A percentile compares a stretch with the other conserved stretches of the same genome.
phyloP scores from a whole-genome alignment of 2,888 invertebrate genomes.

The Diaprepes abbreviatus region DNA sequence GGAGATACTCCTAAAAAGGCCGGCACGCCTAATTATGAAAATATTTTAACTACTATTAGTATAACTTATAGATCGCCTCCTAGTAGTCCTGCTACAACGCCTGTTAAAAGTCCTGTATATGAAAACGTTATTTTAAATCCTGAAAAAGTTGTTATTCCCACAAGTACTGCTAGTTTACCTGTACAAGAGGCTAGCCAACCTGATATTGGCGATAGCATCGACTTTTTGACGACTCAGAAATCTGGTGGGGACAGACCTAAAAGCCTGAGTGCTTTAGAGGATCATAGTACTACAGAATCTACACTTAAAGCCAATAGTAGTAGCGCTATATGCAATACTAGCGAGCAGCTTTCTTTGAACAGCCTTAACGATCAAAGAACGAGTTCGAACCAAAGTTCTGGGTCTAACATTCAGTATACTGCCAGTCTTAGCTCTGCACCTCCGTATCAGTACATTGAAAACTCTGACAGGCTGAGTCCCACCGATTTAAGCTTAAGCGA shows the following conservation, averaged over 20 bases:
- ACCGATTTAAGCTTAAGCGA: slow-evolving; percentile 63
- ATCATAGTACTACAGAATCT: slow-evolving; percentile 53
- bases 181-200: slow-evolving; percentile 74
- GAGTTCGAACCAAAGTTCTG: slow-evolving; percentile 59
- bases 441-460: slow-evolving; percentile 60
- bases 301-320: slow-evolving; percentile 60
- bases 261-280: slow-evolving; percentile 64
- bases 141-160: slow-evolving; percentile 71
- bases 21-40: slow-evolving; percentile 59
- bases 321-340: slow-evolving; percentile 59
- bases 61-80: slow-evolving; percentile 80
- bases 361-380: slow-evolving; percentile 55
- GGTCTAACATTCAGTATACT: slow-evolving; percentile 60
- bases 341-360: slow-evolving; percentile 57
- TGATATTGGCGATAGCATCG: slow-evolving; percentile 52
- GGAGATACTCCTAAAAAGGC: slow-evolving; percentile 35
- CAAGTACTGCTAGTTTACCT: slow-evolving; percentile 72
- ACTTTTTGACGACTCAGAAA: slow-evolving; percentile 36
- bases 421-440: slow-evolving; percentile 58
- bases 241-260: slow-evolving; percentile 60
- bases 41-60: slow-evolving; percentile 78
- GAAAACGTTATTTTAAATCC: slow-evolving; percentile 74
- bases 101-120: slow-evolving; percentile 65
- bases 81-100: slow-evolving; percentile 63
- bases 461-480: slow-evolving; percentile 58